These are phyloP conservation scores for Nymphalis polychloros DNA, from an alignment of 2,888 invertebrate genomes.

Conservation along the genomic window DNA sequence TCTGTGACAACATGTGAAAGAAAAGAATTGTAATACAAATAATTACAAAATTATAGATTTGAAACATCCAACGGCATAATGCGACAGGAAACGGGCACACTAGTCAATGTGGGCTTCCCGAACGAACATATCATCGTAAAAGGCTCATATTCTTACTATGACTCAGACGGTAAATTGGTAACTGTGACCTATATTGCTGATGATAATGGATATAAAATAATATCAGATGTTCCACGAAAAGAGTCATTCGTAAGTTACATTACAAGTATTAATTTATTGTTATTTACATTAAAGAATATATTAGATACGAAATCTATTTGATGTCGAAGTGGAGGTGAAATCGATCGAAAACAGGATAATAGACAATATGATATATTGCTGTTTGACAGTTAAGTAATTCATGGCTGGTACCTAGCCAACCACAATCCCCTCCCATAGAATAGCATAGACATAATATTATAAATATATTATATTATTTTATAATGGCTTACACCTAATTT, in stretches of 20 bases:
- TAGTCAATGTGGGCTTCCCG: slow-evolving; percentile 75
- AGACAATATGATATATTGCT: too few relatives aligned
- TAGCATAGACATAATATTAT: too few relatives aligned
- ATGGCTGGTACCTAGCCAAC: too few relatives aligned
- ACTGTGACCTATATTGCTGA: slow-evolving; percentile 77
- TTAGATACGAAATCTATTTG: background rate
- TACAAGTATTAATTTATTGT: background rate
- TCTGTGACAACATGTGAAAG: too few relatives aligned
- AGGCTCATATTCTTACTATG: slow-evolving; percentile 77
- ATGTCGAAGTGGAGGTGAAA: background rate
- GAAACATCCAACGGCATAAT: slow-evolving; percentile 77
- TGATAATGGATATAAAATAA: slow-evolving; percentile 44
- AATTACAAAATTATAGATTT: slow-evolving; percentile 52
- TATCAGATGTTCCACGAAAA: too few relatives aligned
- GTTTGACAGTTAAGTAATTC: too few relatives aligned
- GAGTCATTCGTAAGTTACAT: background rate
- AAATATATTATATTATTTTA: too few relatives aligned
- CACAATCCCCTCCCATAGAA: too few relatives aligned
- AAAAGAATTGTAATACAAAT: too few relatives aligned
- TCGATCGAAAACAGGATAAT: background rate
- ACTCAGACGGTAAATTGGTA: slow-evolving; percentile 75
- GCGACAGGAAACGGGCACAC: slow-evolving; percentile 73
- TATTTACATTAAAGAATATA: background rate
- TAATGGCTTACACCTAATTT: too few relatives aligned
- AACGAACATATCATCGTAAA: slow-evolving; percentile 76